Conservation (phyloP, 2,113 vertebrate species). For the Tauraco erythrolophus region DNA sequence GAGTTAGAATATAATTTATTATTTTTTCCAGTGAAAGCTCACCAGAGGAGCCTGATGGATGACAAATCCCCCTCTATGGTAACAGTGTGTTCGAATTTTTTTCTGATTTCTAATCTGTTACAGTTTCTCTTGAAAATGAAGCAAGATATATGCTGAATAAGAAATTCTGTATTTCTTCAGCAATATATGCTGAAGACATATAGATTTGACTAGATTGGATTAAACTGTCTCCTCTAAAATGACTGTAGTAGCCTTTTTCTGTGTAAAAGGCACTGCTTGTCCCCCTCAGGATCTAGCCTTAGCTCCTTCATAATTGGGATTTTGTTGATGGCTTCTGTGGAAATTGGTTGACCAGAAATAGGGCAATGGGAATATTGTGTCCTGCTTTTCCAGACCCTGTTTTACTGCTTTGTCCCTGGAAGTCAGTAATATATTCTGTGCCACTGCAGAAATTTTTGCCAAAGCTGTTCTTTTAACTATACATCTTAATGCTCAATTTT, state of each 20-base stretch:
- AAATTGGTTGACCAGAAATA: slow-evolving; percentile 20
- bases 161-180: too few species aligned
- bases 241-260: neutral
- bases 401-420: slow-evolving; percentile 2
- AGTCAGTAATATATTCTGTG: neutral
- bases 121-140: neutral
- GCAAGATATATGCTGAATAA: too few species aligned
- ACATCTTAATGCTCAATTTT: neutral
- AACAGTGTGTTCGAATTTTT: neutral
- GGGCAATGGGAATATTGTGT: neutral
- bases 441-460: neutral
- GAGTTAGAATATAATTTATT: neutral
- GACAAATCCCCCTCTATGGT: neutral
- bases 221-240: neutral
- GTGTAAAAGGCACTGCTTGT: neutral
- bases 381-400: slow-evolving; percentile 11
- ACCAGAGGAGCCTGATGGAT: neutral
- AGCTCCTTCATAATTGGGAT: neutral
- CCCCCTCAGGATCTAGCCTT: neutral
- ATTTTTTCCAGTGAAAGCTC: neutral
- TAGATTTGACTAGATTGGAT: neutral
- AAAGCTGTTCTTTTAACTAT: neutral
- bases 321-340: neutral
- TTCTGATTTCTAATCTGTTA: neutral
- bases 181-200: neutral